Evolutionary conservation across 2,888 invertebrate genomes (phyloP), one percentile per base, ranked within the genome.

Genomic region (Cryptus viduatorius): DNA sequence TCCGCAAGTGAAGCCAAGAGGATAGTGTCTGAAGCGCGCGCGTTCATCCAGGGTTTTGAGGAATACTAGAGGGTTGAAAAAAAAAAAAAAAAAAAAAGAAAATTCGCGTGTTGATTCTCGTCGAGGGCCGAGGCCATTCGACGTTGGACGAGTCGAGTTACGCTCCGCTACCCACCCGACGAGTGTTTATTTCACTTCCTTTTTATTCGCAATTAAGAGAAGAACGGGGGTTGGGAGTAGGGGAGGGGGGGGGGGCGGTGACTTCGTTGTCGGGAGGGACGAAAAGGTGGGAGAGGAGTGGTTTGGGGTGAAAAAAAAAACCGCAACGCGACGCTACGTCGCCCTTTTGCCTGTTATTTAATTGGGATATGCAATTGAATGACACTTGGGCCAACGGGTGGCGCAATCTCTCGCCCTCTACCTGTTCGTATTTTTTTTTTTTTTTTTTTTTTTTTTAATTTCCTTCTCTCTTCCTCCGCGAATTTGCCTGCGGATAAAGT

Each of bases 281-380:
- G 73, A 50, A 37, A 5, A 37, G 31, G 44, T 1, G 48, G 5
- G 61, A 14, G 69, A 37, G 7, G 37, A 92, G 90, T 89, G 24
- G 29, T 29, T 16, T 16, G 24, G 19, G 91, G 89, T 1, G 24
- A 24, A 90, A 50, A 71, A 37, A 42, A 5, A 76, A 67, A 64
- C 59, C 89, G 91, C 91, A 91, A 89, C 90, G 89, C 90, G 91
- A 93, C 91, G 93, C 92, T 90, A 93, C 90, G 92, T 92, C 93
- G 93, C 93, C 93, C 93, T 93, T 93, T 93, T 93, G 93, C 92
- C 92, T 92, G 92, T 93, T 93, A 93, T 92, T 93, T 93, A 93
- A 93, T 93, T 93, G 93, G 93, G 92, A 93, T 91, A 91, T 91
- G 92, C 93, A 92, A 93, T 92, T 93, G 92, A 93, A 92, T 92